Evolutionary conservation across 2,113 vertebrate genomes (phyloP), one percentile per base, ranked within the genome.

Genomic region (Rhinichthys klamathensis): DNA sequence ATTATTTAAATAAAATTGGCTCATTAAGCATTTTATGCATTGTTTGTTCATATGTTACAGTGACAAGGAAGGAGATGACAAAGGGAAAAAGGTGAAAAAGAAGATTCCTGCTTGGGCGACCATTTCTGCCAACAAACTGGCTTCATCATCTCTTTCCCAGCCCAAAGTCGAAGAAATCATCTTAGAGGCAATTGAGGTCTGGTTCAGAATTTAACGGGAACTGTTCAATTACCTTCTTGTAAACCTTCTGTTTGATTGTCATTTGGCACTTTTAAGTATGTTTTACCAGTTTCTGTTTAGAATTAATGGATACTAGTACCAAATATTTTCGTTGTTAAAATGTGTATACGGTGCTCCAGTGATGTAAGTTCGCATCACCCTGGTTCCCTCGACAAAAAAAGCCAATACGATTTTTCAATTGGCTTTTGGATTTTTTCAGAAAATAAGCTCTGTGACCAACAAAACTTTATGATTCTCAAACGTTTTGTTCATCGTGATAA

Each of bases 31-130:
- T 72, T 51, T 85, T 25, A 1, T 21, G 25, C 0, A 1, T 67
- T 60, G n/a, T 72, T 65, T 54, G 13, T 21, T 67, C 21, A 9
- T 80, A 84, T 91, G 84, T 41, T 87, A 85, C 92, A 98, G 97
- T 0, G 96, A 98, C 86, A 99, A 98, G 91, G 97, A 99, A 69
- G 96, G 95, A 67, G 93, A 93, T 63, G 90, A 96, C 91, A 98
- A 98, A 93, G 94, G 93, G 89, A 99, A 98, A 94, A 99, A 98
- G 89, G 95, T 99, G 93, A 99, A 97, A 88, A 95, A 96, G 93
- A 98, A 96, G 38, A 98, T 99, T 90, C 98, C 98, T 41, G 95
- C 96, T 0, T 99, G 98, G 98, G 98, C 98, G 8, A 98, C 97
- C 2, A 93, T 99, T 83, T 93, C 96, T 21, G 93, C 95, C 85